Conservation (phyloP, 1,140 invertebrate species). For the Calliphora vicina region DNA sequence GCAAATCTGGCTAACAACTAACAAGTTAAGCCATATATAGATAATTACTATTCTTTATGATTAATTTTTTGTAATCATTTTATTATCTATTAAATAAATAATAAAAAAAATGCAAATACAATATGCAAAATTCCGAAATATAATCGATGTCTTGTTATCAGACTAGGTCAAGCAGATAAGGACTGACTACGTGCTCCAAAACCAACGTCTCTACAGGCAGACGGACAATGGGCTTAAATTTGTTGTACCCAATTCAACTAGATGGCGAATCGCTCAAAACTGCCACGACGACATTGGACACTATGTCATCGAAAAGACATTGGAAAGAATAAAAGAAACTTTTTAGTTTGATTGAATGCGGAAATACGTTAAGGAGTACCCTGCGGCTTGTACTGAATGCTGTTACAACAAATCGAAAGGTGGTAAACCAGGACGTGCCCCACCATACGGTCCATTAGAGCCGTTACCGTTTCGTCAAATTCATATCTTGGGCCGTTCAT, state of each 20-base stretch:
- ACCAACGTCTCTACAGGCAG: background rate
- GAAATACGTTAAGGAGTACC: background rate
- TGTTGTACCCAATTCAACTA: background rate
- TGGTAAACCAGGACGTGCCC: background rate
- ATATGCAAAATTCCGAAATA: no score
- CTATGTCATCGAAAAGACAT: background rate
- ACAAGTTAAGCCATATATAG: background rate
- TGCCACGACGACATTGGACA: conserved; percentile 24
- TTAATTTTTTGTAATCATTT: background rate
- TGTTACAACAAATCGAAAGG: conserved; percentile 10
- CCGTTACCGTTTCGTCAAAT: background rate
- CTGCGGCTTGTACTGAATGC: conserved; percentile 12
- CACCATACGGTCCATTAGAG: background rate
- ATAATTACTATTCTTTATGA: background rate
- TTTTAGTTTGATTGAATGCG: background rate
- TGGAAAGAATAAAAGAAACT: background rate
- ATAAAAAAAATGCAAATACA: no score
- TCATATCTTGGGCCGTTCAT: background rate
- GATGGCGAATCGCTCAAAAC: background rate
- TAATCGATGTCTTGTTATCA: background rate
- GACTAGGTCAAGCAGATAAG: background rate
- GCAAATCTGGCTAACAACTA: background rate
- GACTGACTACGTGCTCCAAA: background rate
- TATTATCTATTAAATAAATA: background rate
- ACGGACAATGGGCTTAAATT: background rate